Evolutionary conservation across 2,113 vertebrate species (phyloP), one percentile per base, ranked within the genome.

Genomic region (Eubucco bourcierii): DNA sequence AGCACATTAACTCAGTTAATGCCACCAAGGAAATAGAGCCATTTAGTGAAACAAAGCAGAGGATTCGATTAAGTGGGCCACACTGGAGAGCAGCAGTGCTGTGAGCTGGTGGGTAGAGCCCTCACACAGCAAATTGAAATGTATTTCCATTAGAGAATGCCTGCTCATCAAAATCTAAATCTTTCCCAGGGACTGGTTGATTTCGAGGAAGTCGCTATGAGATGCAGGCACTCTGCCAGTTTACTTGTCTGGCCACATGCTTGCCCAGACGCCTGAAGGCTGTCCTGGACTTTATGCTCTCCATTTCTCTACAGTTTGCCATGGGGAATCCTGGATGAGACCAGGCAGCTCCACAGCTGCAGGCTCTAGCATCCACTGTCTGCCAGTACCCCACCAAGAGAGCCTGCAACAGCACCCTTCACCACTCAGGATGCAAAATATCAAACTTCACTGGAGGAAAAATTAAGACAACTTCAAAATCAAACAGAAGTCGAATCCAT

Each of bases 1-100:
- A 95, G 94, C 75, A 67, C 81, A 85, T 85, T 87, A 95, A 90
- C 33, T 93, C 79, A 34, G 75, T 72, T 92, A 94, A 94, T 77
- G 72, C 75, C 81, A 92, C 92, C 79, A 91, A 89, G 87, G 92
- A 92, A 87, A 95, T 23, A 77, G 64, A 96, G 79, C 68, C 81
- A 94, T 87, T 96, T 79, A 94, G 92, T 55, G 37, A 90, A 93
- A 95, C 56, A 91, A 92, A 92, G 68, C 55, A 61, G 52, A 12
- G 3, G 0, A 92, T 87, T 71, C 59, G 84, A 92, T 91, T 89
- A 87, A 92, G 84, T 46, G 3, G 4, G 63, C 55, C 95, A 90
- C 88, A 53, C 5, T 60, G 87, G 89, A 91, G 58, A 74, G 56
- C 0, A 52, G 75, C 81, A 83, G 79, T 33, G 56, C 64, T 47